Percentiles rank a stretch among this genome's conserved stretches.
phyloP scores from a whole-genome alignment of 2,888 invertebrate species.

The Dasysyrphus tricinctus region DNA sequence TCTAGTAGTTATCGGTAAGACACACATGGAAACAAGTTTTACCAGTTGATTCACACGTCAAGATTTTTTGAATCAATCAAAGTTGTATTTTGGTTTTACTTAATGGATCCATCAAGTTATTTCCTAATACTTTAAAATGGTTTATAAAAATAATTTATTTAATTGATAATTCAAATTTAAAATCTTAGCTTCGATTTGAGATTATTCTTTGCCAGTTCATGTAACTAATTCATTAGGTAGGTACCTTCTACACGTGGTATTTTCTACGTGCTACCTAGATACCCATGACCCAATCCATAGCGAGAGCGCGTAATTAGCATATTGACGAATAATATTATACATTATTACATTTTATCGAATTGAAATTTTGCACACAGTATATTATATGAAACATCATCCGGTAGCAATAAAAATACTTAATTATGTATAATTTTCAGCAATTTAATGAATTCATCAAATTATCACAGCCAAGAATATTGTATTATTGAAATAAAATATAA shows the following conservation, averaged over 20 bases:
- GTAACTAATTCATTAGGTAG: too few relatives aligned
- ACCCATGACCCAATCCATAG: slow-evolving; percentile 18
- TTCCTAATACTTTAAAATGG: neutral
- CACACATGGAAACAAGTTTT: neutral
- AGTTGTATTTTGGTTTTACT: neutral
- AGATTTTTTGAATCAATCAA: neutral
- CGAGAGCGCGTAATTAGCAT: slow-evolving; percentile 5
- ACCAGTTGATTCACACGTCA: neutral
- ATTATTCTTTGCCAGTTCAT: neutral
- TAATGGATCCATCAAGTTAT: slow-evolving; percentile 5
- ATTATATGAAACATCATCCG: neutral
- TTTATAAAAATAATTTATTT: neutral
- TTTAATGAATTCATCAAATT: slow-evolving; percentile 25
- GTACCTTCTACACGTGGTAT: neutral
- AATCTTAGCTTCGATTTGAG: neutral
- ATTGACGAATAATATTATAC: neutral
- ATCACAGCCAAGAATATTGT: neutral
- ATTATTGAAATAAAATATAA: slow-evolving; percentile 1
- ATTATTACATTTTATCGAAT: slow-evolving; percentile 1
- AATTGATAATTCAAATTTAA: neutral
- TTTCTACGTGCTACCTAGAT: neutral
- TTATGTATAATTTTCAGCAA: neutral
- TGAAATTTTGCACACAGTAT: slow-evolving; percentile 15
- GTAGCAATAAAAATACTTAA: slow-evolving; percentile 9
- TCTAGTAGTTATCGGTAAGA: neutral